Evolutionary conservation across 2,797 vertebrate genomes (phyloP).

Genomic region (Siniperca scherzeri): DNA sequence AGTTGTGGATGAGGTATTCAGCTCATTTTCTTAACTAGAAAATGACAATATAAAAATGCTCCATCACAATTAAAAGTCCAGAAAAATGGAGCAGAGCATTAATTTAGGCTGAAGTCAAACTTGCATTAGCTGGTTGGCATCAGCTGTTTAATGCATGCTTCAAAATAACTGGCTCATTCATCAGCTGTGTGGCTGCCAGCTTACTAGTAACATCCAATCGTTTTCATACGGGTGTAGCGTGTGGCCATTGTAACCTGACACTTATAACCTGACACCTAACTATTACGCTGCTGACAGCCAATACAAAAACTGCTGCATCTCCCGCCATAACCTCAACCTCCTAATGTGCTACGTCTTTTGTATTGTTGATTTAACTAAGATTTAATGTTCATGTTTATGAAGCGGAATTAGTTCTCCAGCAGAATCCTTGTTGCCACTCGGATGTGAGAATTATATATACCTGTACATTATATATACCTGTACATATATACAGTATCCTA

Average conservation of each 20-base stretch:
- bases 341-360: no score
- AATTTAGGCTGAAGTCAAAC: background rate
- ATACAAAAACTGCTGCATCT: slow-evolving; percentile 1
- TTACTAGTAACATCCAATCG: no score
- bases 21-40: background rate
- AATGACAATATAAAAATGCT: background rate
- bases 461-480: no score
- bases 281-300: background rate
- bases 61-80: background rate
- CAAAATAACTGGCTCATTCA: background rate
- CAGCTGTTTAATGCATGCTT: background rate
- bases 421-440: background rate
- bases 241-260: background rate
- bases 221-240: background rate
- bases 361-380: no score
- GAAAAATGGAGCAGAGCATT: background rate
- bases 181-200: background rate
- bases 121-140: background rate
- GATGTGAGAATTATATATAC: no score
- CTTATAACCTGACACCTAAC: background rate
- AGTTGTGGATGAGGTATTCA: background rate
- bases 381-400: no score
- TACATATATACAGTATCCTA: no score
- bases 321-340: no score
- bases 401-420: no score